phyloP scores from a whole-genome alignment of 1,140 invertebrate species.

The Rhopalosiphum maidis region DNA sequence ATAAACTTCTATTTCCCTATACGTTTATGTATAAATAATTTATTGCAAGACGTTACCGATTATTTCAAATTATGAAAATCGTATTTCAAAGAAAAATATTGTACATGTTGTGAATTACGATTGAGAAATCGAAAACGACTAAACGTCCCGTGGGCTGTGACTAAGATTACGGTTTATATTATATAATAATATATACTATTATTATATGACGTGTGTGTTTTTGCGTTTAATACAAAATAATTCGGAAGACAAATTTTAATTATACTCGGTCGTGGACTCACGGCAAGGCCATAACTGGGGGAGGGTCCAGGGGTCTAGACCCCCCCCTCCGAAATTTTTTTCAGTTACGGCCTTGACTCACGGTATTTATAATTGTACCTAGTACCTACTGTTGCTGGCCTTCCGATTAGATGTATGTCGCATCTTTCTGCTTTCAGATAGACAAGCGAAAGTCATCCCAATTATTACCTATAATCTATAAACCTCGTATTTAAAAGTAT shows the following conservation, averaged over 20 bases:
- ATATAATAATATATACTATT: too few species aligned
- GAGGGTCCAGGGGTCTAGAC: too few species aligned
- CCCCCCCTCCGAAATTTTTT: too few species aligned
- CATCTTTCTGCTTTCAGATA: not conserved
- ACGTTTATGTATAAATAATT: not conserved
- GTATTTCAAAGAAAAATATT: not conserved
- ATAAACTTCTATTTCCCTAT: not conserved
- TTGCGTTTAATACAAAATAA: not conserved
- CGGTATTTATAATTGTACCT: not conserved
- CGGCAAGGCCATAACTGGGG: too few species aligned
- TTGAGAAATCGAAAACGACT: not conserved
- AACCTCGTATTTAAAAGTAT: not conserved
- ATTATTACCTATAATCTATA: not conserved
- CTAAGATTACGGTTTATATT: too few species aligned
- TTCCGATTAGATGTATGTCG: not conserved
- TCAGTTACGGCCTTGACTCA: too few species aligned
- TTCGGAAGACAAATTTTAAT: not conserved
- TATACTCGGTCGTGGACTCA: not conserved
- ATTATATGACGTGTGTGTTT: not conserved
- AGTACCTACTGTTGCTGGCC: not conserved
- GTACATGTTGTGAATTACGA: too few species aligned
- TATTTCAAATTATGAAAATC: not conserved
- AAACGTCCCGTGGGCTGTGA: too few species aligned
- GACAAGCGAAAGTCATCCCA: not conserved
- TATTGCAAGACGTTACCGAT: not conserved